phyloP scores from a whole-genome alignment of 2,797 vertebrate species.

The Spondyliosoma cantharus region DNA sequence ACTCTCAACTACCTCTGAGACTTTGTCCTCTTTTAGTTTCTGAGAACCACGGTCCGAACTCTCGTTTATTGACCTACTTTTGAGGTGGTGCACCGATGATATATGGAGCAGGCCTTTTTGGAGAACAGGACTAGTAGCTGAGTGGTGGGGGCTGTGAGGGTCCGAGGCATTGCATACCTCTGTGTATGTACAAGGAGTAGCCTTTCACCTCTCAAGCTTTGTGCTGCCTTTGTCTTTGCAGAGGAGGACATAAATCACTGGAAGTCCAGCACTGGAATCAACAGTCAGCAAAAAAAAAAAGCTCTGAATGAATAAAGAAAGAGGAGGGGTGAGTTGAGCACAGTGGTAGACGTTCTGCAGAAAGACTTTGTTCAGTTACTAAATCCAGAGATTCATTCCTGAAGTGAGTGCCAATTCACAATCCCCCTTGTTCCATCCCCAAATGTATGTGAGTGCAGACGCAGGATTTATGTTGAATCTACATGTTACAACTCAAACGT shows the following conservation, averaged over 20 bases:
- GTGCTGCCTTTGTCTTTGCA: conserved; percentile 74
- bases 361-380: conserved; percentile 40
- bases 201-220: conserved; percentile 77
- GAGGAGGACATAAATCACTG: conserved; percentile 75
- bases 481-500: conserved; percentile 49
- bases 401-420: conserved; percentile 59
- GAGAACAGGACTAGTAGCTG: conserved; percentile 55
- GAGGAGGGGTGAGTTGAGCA: conserved; percentile 18
- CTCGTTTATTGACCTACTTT: conserved; percentile 83
- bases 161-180: conserved; percentile 69
- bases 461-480: conserved; percentile 63
- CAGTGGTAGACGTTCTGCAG: conserved; percentile 33
- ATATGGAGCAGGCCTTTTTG: conserved; percentile 71
- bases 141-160: conserved; percentile 51
- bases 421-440: conserved; percentile 38
- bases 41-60: conserved; percentile 61
- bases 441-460: conserved; percentile 36
- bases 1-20: conserved; percentile 54
- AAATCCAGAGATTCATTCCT: conserved; percentile 55
- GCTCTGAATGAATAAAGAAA: conserved; percentile 23
- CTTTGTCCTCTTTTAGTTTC: conserved; percentile 54
- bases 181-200: conserved; percentile 73
- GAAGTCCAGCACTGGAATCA: conserved; percentile 45
- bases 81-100: conserved; percentile 74
- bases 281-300: conserved; percentile 33